Base-by-base conservation (phyloP, 2,888 invertebrate species). In the Sesia apiformis region DNA sequence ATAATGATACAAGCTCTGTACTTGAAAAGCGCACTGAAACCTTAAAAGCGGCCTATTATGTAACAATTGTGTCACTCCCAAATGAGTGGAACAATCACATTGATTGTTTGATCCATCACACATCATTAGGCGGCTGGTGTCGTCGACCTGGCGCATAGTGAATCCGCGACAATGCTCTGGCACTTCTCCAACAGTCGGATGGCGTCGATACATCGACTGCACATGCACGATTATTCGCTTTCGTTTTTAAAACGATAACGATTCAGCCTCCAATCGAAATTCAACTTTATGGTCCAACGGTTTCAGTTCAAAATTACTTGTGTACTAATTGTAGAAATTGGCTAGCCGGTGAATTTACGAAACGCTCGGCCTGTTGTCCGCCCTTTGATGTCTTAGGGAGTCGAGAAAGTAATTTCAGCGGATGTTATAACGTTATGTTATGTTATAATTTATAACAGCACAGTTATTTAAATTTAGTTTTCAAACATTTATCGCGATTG, bases 111-210 rank as follows among this genome's bases (percentile, higher is more conserved):
- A 3, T 52, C 52, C n/a, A 0, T 52, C 40, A 6, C 7, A n/a
- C n/a, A 4, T 40, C n/a, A 52, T n/a, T n/a, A 7, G 52, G n/a
- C 5, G 8, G 3, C 53, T 64, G 63, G 70, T 70, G 78, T 76
- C 74, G 75, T 66, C 80, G 75, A 79, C 79, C 77, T 63, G 59
- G 58, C 58, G 62, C 61, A 64, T 52, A 52, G 52, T 54, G 65
- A 67, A 72, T 72, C 74, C 73, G 70, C 76, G 72, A 75, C 74
- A 70, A 67, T 68, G 67, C 62, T 62, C 77, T 85, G 86, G 85
- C 85, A 74, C 38, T 54, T 55, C 64, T 81, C 85, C 85, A 85
- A 79, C 73, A 77, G 75, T 78, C 76, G 69, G 69, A 69, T 65
- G 69, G 63, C 72, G 67, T 69, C 68, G 64, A 69, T 70, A 68